Conservation (phyloP, 53 echinoderm and acorn worm species). For the Holothuria scabra region DNA sequence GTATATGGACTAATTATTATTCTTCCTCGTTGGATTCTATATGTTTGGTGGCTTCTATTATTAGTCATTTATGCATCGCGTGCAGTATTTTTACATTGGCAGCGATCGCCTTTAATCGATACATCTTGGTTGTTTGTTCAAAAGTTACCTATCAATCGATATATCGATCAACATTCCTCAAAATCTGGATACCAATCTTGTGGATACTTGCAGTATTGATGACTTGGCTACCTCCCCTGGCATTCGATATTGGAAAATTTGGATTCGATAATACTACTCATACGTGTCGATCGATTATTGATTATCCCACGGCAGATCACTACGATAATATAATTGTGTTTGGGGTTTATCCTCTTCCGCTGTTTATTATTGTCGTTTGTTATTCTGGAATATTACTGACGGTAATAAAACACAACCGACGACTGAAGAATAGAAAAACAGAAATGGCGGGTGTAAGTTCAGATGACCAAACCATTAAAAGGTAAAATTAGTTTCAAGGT, state of each 20-base stretch:
- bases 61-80: no score
- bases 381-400: conserved; percentile 13
- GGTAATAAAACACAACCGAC: neutral
- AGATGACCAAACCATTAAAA: no score
- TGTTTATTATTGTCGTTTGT: neutral
- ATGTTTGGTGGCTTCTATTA: no score
- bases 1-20: no score
- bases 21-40: no score
- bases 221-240: neutral
- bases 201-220: neutral
- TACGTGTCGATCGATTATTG: neutral
- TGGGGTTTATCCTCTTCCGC: neutral
- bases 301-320: neutral
- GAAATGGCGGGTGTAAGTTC: neutral
- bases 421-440: neutral
- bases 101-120: conserved; percentile 10
- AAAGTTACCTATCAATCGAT: neutral
- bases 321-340: neutral
- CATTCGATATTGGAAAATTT: conserved; percentile 6
- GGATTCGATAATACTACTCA: conserved; percentile 1
- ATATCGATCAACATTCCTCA: neutral
- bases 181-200: neutral
- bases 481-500: no score
- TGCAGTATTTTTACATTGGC: conserved; percentile 2
- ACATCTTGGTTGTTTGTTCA: neutral